phyloP scores from a whole-genome alignment of 2,113 vertebrate species.

The Labeo rohita region DNA sequence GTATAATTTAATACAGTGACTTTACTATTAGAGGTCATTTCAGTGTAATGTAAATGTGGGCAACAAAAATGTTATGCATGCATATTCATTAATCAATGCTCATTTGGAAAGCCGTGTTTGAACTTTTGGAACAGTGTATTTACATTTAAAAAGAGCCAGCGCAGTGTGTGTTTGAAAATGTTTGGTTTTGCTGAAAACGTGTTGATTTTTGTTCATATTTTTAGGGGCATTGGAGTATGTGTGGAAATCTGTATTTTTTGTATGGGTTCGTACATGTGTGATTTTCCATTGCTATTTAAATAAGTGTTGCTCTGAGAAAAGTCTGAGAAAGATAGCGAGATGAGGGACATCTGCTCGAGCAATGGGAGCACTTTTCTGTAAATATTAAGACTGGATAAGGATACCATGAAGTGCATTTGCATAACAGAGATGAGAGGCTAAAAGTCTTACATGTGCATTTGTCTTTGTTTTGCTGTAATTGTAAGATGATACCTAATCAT shows the following conservation, averaged over 20 bases:
- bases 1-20: neutral
- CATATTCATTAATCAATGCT: conserved; percentile 3
- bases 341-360: conserved; percentile 8
- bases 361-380: neutral
- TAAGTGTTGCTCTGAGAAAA: conserved; percentile 17
- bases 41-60: neutral
- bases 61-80: neutral
- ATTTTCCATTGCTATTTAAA: conserved; percentile 14
- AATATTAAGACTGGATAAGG: neutral
- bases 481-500: neutral
- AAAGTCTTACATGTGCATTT: neutral
- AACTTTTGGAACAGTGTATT: neutral
- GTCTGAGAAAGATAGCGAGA: neutral
- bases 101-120: neutral
- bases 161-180: neutral
- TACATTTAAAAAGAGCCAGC: conserved; percentile 3
- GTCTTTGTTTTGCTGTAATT: neutral
- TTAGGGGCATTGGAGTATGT: neutral
- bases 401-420: neutral
- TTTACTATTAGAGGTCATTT: neutral
- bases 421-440: neutral
- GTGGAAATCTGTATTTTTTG: neutral
- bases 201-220: neutral
- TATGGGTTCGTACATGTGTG: neutral
- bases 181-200: conserved; percentile 12